Base-by-base conservation (phyloP, 1,140 invertebrate species). In the Mesaphorura yosii region DNA sequence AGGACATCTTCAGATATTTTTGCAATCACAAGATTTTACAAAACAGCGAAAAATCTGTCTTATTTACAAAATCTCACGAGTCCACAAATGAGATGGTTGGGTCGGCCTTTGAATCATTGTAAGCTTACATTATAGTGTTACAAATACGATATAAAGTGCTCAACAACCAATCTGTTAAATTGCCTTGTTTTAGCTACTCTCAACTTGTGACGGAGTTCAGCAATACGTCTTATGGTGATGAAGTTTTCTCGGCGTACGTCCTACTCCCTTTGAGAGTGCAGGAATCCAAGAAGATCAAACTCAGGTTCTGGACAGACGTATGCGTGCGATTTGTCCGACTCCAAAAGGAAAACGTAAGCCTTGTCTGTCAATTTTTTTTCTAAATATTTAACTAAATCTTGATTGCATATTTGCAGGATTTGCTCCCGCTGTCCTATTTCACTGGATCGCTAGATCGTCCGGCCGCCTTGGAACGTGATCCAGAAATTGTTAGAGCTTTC, bases 221-320 rank as follows among this genome's bases (percentile, higher is more conserved):
- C 5, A 17, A 27, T 5, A 34, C 14, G 17, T 48, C 46, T 7
- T 48, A 7, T 29, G 46, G 46, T 48, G 46, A 48, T 23, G 29
- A 34, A 6, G 26, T 48, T 4, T 48, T 48, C 19, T 5, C 6
- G 10, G 46, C 25, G 4, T 48, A 34, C 22, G 5, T 48, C 4
- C 5, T 34, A 3, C 46, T 48, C 37, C 46, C 46, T 15, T 10
- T 48, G 4, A 31, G 46, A 48, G 20, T 26, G 10, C 3, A 5
- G 12, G 46, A 48, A 48, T n/a, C 15, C 12, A 4, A 27, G 5
- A 6, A 31, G 3, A 4, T 48, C 12, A 31, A 34, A 23, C 15
- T 26, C 27, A 10, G 19, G 10, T 48, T 48, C 23, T 29, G 25
- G 46, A 34, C 22, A 6, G 29, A 29, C 10, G 7, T 7, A 10